phyloP scores from a whole-genome alignment of 2,888 invertebrate genomes.

The Eupsilia transversa region DNA sequence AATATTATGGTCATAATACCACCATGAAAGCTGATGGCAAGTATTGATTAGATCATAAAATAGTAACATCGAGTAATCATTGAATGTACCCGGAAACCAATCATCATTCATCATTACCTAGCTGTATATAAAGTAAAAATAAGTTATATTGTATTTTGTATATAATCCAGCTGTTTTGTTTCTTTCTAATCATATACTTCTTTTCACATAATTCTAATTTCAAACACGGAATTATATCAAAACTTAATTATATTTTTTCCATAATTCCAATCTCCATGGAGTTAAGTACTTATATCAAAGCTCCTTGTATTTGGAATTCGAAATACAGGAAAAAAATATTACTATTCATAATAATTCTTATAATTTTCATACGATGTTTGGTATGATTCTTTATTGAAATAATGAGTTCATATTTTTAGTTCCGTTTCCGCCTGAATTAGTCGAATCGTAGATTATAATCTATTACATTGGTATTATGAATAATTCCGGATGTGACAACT shows the following conservation, averaged over 20 bases:
- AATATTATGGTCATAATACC: constrained; percentile 28
- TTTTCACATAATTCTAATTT: neutral
- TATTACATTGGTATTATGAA: neutral
- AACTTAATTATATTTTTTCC: neutral
- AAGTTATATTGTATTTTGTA: neutral
- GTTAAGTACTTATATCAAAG: too few relatives aligned
- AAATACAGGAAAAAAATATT: neutral
- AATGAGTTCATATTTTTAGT: neutral
- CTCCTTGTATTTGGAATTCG: neutral
- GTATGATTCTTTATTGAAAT: neutral
- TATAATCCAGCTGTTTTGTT: neutral
- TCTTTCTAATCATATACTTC: neutral
- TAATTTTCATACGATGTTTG: neutral
- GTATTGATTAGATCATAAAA: constrained; percentile 45
- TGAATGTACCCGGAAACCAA: constrained; percentile 19
- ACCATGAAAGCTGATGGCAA: constrained; percentile 12
- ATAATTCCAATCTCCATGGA: too few relatives aligned
- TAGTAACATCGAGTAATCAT: constrained; percentile 30
- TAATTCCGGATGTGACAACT: constrained; percentile 13
- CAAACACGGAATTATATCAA: neutral
- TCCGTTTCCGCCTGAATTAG: constrained; percentile 5
- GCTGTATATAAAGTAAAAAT: constrained; percentile 3
- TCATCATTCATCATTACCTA: constrained; percentile 23
- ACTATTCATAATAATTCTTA: neutral
- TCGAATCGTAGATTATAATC: neutral